Percentiles rank a stretch among this genome's conserved stretches.
phyloP scores from a whole-genome alignment of 2,113 vertebrate genomes.

The Telmatochromis sp. region DNA sequence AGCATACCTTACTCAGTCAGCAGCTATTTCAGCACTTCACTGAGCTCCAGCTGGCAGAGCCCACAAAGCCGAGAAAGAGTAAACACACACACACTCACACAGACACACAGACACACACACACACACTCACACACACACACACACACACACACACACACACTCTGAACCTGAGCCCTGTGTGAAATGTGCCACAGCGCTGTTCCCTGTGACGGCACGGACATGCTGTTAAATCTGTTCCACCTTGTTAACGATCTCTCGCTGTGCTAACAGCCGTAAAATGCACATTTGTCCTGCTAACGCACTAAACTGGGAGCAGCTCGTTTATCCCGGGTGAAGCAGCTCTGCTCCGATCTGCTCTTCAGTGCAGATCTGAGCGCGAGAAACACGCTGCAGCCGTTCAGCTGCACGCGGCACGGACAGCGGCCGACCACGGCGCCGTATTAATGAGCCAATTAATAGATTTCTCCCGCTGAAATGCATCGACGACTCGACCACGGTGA shows the following conservation, averaged over 20 bases:
- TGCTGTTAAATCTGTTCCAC: slow-evolving; percentile 30
- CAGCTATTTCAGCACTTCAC: background rate
- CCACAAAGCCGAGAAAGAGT: background rate
- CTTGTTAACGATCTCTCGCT: slow-evolving; percentile 19
- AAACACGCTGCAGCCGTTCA: background rate
- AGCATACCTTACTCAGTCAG: background rate
- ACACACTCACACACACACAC: background rate
- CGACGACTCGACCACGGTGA: background rate
- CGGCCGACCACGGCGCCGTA: background rate
- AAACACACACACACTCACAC: background rate
- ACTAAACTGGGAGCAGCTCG: slow-evolving; percentile 22
- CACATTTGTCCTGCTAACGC: background rate
- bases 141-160: background rate
- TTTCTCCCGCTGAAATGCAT: background rate
- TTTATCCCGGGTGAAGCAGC: background rate
- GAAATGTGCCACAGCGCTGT: slow-evolving; percentile 9
- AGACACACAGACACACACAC: background rate
- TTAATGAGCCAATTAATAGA: slow-evolving; percentile 31
- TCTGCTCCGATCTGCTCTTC: background rate
- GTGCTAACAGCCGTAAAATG: background rate
- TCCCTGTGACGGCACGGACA: slow-evolving; percentile 6
- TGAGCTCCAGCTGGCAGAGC: slow-evolving; percentile 1
- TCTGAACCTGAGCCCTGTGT: slow-evolving; percentile 1
- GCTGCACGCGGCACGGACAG: background rate
- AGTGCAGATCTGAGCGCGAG: background rate